A percentile compares a stretch with the other conserved stretches of the same genome.
Conservation (phyloP, 2,797 vertebrate genomes). For the Pangasius sanitwongsei region DNA sequence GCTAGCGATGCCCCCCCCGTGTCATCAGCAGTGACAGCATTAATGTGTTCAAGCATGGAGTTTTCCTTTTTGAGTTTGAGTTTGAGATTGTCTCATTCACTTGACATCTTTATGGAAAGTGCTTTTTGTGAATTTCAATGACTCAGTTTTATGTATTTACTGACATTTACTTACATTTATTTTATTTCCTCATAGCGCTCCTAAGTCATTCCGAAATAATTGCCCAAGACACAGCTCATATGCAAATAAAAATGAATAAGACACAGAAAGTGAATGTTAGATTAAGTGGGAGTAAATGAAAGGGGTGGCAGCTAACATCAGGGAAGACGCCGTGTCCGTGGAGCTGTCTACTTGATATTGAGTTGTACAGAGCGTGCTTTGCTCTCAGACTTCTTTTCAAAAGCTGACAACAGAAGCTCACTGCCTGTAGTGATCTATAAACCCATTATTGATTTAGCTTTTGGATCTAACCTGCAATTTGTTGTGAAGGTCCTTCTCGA, state of each 20-base stretch:
- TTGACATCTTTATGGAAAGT: background rate
- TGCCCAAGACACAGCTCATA: conserved; percentile 44
- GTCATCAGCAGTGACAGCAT: background rate
- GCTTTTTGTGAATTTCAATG: background rate
- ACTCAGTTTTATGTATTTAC: background rate
- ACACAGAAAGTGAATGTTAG: background rate
- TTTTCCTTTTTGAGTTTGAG: background rate
- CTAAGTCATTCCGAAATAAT: conserved; percentile 26
- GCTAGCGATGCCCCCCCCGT: background rate
- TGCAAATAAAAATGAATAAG: conserved; percentile 28
- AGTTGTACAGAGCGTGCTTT: conserved; percentile 30
- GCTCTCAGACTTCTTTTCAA: background rate
- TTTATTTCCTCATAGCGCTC: background rate
- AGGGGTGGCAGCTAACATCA: conserved; percentile 20
- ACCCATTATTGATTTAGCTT: conserved; percentile 11
- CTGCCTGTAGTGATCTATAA: conserved; percentile 10
- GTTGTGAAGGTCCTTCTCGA: background rate
- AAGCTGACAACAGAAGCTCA: background rate
- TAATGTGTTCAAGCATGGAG: background rate
- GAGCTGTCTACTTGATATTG: conserved; percentile 22
- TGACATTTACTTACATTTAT: background rate
- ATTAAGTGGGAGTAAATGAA: conserved; percentile 5
- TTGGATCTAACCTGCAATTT: conserved; percentile 1
- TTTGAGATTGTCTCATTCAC: background rate
- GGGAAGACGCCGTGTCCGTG: conserved; percentile 22